Base-by-base conservation (phyloP, 23 tunicate genomes). In the Ciona savignyi region DNA sequence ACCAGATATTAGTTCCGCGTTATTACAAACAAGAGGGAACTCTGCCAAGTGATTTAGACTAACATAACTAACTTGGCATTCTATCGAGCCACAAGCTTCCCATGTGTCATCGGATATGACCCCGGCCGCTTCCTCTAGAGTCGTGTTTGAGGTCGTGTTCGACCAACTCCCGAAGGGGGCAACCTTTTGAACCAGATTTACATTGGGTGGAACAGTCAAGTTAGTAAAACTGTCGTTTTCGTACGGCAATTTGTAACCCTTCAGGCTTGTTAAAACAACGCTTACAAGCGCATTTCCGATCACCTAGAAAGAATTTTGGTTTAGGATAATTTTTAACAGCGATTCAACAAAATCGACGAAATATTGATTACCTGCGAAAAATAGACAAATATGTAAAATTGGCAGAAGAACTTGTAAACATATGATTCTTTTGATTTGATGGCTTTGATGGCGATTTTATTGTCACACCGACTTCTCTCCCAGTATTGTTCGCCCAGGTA, bases 401-500 rank as follows among this genome's bases (percentile, higher is more conserved):
- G 15, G 49, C 84, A 63, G 60, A 79, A 42, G 51, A 78, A 85
- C n/a, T 70, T 34, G 42, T 73, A 78, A 29, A 85, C 85, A 33
- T 28, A 79, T 29, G 71, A 61, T 60, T 85, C 93, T 73, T 70
- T 30, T 15, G 67, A 51, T 65, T 62, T 70, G 32, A 61, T 62
- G 22, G 33, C 2, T 28, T 35, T 65, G 23, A 65, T 1, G 26
- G 32, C 3, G 25, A 28, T 49, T 51, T 64, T 72, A 26, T 33
- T 15, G 20, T 73, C 64, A 35, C 23, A 23, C 4, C 11, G 6
- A 42, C 56, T 6, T 23, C 35, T 27, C 33, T 68, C 68, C 77
- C 89, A 76, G 33, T 79, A 79, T 62, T 79, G 31, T 66, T 78
- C 84, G 9, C 93, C 93, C 70, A 85, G 60, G 67, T 85, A 69